Evolutionary conservation across 2,113 vertebrate genomes (phyloP), one percentile per base, ranked within the genome.

Genomic region (Cavia aperea): DNA sequence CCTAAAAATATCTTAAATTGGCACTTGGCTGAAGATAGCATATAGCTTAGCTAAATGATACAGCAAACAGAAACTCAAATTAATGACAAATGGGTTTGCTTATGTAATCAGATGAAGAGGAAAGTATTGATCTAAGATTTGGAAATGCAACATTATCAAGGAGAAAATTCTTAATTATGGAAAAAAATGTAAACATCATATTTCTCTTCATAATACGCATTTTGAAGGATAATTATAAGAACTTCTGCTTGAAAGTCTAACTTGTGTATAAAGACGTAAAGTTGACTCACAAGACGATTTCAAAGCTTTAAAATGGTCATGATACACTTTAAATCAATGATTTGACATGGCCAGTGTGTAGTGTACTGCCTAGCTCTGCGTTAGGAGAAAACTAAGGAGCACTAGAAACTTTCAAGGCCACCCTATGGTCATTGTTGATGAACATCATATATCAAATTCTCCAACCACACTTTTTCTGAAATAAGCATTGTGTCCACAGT

Each of bases 141-240:
- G 58, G 21, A 86, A 91, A 90, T 88, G 14, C 62, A 87, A 70
- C 24, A 82, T 2, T 26, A 81, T 9, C 70, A 54, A 91, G 82
- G 82, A 81, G 9, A 65, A 51, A 89, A 90, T 78, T 33, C 49
- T 54, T 88, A 78, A 78, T 70, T 63, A 86, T 9, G 13, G 24
- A 88, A 70, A 54, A 86, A 92, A 93, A 87, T 26, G 33, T 60
- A 84, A 92, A 60, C 84, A 72, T 68, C 58, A 54, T 46, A 60
- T 29, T 89, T 92, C 7, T 49, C 39, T 82, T 87, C 46, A 72
- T 23, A 46, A 83, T 46, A 75, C 46, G 73, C 68, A 75, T 66
- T 81, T 88, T 92, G 39, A 89, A 93, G 43, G 36, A 6, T 75
- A 93, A 77, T 11, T 65, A 2, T 21, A 91, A 91, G 43, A 93